Conservation (phyloP, 1,140 invertebrate species). For the Cheumatopsyche charites region DNA sequence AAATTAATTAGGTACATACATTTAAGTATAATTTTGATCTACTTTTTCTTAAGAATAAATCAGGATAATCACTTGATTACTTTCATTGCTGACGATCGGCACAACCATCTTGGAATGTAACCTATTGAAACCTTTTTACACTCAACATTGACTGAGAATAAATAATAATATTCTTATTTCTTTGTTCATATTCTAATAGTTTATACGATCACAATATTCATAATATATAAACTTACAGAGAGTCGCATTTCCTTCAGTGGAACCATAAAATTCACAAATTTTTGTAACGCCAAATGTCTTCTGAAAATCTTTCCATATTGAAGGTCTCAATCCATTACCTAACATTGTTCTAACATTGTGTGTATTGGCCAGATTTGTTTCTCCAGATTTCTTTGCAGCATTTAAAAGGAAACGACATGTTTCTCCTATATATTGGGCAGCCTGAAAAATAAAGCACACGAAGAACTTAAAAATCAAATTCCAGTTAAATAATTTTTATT, state of each 20-base stretch:
- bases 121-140: constrained; percentile 86
- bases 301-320: constrained; percentile 92
- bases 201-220: no score
- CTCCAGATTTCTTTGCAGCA: constrained; percentile 61
- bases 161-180: neutral
- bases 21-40: neutral
- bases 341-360: constrained; percentile 86
- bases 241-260: constrained; percentile 95
- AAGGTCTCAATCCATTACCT: constrained; percentile 91
- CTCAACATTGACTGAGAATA: constrained; percentile 53
- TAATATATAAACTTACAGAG: no score
- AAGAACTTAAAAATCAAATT: no score
- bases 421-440: constrained; percentile 96
- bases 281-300: constrained; percentile 79
- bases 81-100: constrained; percentile 71
- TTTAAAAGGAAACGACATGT: constrained; percentile 92
- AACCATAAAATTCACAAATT: constrained; percentile 93
- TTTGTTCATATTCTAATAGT: no score
- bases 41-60: neutral
- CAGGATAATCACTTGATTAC: constrained; percentile 68
- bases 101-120: constrained; percentile 76
- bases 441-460: constrained; percentile 58
- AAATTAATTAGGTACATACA: no score
- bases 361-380: constrained; percentile 68
- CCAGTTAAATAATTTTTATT: no score